These are phyloP conservation scores for Heliconius melpomene DNA, from an alignment of 1,140 invertebrate genomes.

Conservation along the genomic window DNA sequence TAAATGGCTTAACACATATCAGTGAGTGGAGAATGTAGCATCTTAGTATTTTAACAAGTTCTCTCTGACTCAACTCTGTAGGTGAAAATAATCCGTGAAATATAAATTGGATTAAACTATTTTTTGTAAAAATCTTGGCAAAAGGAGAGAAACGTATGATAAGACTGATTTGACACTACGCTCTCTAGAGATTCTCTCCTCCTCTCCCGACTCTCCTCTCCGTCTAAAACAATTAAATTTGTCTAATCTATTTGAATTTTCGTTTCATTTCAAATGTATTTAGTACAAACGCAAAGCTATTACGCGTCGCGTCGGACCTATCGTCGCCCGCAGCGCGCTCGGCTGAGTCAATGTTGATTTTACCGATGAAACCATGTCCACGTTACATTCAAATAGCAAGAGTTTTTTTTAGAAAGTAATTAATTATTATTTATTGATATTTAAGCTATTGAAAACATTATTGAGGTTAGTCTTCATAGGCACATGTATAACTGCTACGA, in stretches of 20 bases:
- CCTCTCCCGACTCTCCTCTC: not conserved
- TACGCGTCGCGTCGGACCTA: not conserved
- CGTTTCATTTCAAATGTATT: not conserved
- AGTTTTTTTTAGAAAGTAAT: not conserved
- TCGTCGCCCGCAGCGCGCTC: not conserved
- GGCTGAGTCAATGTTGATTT: slow-evolving; percentile 23
- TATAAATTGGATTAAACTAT: too few species aligned
- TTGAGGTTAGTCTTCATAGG: too few species aligned
- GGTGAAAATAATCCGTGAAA: too few species aligned
- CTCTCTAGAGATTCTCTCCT: too few species aligned
- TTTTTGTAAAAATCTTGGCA: too few species aligned
- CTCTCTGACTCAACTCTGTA: too few species aligned
- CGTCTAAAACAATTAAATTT: not conserved
- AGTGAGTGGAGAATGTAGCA: too few species aligned
- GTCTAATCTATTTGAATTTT: not conserved
- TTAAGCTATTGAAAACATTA: not conserved
- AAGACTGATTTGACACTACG: too few species aligned
- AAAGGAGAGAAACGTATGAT: too few species aligned
- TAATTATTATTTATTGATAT: not conserved
- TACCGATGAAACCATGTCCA: slow-evolving; percentile 12
- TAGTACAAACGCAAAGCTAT: not conserved
- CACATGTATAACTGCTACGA: too few species aligned
- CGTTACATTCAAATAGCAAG: not conserved
- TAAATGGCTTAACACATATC: too few species aligned
- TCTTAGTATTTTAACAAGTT: too few species aligned